Evolutionary conservation across 2,797 vertebrate genomes (phyloP), one percentile per base, ranked within the genome.

Genomic region (Sebastes baramenuke): DNA sequence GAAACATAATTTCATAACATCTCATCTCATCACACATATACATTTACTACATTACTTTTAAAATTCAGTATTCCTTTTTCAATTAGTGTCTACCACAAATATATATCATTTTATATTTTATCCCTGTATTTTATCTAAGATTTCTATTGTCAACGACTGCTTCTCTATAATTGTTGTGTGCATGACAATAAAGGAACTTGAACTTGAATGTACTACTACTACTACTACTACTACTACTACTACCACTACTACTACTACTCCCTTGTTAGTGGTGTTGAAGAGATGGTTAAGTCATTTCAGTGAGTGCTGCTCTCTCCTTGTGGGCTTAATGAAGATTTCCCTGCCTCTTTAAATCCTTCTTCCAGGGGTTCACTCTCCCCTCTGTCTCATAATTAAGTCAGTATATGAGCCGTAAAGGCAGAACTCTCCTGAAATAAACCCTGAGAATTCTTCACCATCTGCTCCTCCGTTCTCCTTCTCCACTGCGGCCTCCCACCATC

Each of bases 331-430:
- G 90, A 94, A 94, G 88, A 94, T 90, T 84, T 91, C 64, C 83
- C 86, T 86, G 87, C 79, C 66, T 86, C 84, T 92, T 92, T 91
- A 91, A 92, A 90, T 92, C 84, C 77, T 70, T 93, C 88, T 92
- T 92, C 86, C 88, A 81, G 87, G 89, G 86, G 81, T 92, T 94
- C 83, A 77, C 76, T 89, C 88, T 93, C 91, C 91, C 92, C 84
- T 93, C 92, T 87, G 89, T 90, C 90, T 93, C 89, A 92, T 95
- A 95, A 95, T 96, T 94, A 96, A 94, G 93, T 93, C 73, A 72
- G 87, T 94, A 94, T 93, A 94, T 95, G 95, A 95, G 95, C 93
- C 91, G 90, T 94, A 94, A 96, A 95, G 80, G 84, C 91, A 83
- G 85, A 92, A 92, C 88, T 93, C 90, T 89, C 91, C 84, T 81